Evolutionary conservation across 2,797 vertebrate species (phyloP).

Genomic region (Cirrhinus mrigala): DNA sequence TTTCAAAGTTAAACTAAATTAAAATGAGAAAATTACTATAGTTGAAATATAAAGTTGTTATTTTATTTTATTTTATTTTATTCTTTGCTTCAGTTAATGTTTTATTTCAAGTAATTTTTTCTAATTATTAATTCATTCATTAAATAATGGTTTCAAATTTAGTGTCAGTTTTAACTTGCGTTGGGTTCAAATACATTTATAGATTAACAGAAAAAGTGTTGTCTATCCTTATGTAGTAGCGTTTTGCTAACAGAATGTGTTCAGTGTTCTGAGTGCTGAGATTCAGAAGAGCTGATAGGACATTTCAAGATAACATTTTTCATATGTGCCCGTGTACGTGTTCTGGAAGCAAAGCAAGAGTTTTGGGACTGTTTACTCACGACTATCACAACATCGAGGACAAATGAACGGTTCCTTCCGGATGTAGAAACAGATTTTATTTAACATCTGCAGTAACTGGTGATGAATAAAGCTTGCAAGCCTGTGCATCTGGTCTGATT

Average conservation of each 20-base stretch:
- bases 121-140: too few relatives aligned
- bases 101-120: background rate
- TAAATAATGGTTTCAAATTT: background rate
- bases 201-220: background rate
- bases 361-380: background rate
- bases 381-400: background rate
- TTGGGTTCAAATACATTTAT: background rate
- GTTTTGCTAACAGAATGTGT: background rate
- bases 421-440: background rate
- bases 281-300: slow-evolving; percentile 4
- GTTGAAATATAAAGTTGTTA: too few relatives aligned
- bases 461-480: slow-evolving; percentile 1
- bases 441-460: background rate
- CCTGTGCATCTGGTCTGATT: background rate
- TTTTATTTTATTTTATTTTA: too few relatives aligned
- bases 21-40: too few relatives aligned
- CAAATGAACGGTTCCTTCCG: background rate
- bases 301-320: slow-evolving; percentile 5
- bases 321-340: background rate
- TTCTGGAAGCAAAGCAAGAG: background rate
- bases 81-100: too few relatives aligned
- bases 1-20: too few relatives aligned
- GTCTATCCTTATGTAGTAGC: background rate
- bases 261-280: background rate
- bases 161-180: background rate